These are phyloP conservation scores for Gavia stellata DNA, from an alignment of 2,113 vertebrate species.

Conservation along the genomic window DNA sequence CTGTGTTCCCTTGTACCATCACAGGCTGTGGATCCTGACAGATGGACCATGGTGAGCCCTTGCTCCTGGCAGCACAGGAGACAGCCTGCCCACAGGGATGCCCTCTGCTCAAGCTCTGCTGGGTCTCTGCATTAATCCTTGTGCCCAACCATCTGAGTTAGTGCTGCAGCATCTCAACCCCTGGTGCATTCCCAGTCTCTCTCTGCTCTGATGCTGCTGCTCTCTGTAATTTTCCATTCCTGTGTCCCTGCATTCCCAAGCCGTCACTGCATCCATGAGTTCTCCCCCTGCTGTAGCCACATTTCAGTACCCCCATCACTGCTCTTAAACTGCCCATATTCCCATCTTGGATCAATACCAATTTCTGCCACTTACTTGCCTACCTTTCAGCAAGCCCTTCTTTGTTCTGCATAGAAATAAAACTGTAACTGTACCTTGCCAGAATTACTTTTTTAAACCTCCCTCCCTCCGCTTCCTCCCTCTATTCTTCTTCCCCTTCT, in stretches of 20 bases:
- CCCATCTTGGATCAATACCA: conserved; percentile 50
- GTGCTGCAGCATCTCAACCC: conserved; percentile 36
- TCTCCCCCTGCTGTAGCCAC: background rate
- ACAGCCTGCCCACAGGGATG: background rate
- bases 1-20: background rate
- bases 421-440: conserved; percentile 44
- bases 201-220: conserved; percentile 17
- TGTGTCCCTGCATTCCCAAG: background rate
- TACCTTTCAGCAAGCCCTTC: conserved; percentile 47
- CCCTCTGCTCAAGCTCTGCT: background rate
- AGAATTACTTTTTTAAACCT: conserved; percentile 25
- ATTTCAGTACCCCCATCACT: conserved; percentile 11
- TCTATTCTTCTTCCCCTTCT: conserved; percentile 54
- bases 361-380: conserved; percentile 51
- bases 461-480: background rate
- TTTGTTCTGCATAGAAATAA: conserved; percentile 59
- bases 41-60: background rate
- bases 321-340: conserved; percentile 21
- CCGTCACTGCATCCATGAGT: background rate
- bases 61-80: background rate
- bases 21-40: background rate
- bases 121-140: background rate
- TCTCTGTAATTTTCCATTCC: conserved; percentile 54
- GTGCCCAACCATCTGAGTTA: background rate
- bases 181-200: conserved; percentile 22